A percentile compares a stretch with the other conserved stretches of the same genome.
phyloP scores from a whole-genome alignment of 2,113 vertebrate genomes.

The Hassar affinis region DNA sequence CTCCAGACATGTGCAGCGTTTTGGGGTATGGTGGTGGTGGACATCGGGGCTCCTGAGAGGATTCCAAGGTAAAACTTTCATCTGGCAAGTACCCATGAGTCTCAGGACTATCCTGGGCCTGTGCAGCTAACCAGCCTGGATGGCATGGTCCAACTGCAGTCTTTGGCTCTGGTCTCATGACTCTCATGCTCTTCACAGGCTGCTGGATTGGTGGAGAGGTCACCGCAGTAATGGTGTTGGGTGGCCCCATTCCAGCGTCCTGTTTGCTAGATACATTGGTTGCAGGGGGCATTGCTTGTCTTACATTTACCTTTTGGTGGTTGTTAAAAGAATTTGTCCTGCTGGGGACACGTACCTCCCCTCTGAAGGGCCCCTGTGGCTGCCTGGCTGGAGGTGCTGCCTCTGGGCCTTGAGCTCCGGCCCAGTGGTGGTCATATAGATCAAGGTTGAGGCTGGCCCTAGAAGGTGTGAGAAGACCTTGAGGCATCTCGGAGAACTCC shows the following conservation, averaged over 20 bases:
- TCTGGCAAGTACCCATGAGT: conserved; percentile 75
- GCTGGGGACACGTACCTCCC: conserved; percentile 82
- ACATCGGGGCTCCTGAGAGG: conserved; percentile 81
- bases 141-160: conserved; percentile 95
- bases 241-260: conserved; percentile 77
- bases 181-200: conserved; percentile 93
- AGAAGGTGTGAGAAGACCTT: conserved; percentile 79
- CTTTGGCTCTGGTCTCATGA: conserved; percentile 93
- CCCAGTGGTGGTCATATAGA: conserved; percentile 87
- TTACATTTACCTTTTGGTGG: conserved; percentile 79
- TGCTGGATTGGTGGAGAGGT: conserved; percentile 92
- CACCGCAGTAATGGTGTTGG: conserved; percentile 91
- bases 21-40: conserved; percentile 93
- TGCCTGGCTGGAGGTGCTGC: conserved; percentile 74
- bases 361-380: conserved; percentile 80
- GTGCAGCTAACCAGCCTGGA: conserved; percentile 85
- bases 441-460: conserved; percentile 92
- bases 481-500: conserved; percentile 84
- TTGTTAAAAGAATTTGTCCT: conserved; percentile 92
- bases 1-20: conserved; percentile 78
- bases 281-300: conserved; percentile 72
- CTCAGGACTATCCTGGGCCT: conserved; percentile 75
- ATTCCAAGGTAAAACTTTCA: conserved; percentile 76
- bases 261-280: conserved; percentile 68
- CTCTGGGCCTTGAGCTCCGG: conserved; percentile 75